Base-by-base conservation (phyloP, 2,113 vertebrate genomes). In the Tamias sibiricus region DNA sequence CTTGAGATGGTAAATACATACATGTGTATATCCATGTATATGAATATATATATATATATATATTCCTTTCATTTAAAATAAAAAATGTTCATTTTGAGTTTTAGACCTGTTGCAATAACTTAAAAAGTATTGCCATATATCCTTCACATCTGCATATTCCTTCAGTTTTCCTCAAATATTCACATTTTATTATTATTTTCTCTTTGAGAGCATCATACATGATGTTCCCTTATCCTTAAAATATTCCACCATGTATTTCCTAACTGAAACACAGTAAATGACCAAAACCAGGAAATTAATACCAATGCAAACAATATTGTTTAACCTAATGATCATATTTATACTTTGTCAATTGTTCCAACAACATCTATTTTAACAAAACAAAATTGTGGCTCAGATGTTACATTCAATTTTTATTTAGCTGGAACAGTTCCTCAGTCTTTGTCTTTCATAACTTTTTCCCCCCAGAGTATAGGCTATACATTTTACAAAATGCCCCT, bases 121-220 rank as follows among this genome's bases (percentile, higher is more conserved):
- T 59, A 77, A 13, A 87, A 82, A 82, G 52, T 69, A 66, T 32
- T 92, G 19, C 47, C 13, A 90, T 10, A 82, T 20, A 79, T 37
- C 8, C 16, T 96, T 83, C 42, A 92, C 35, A 68, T 57, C 11
- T 32, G 52, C 40, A 71, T 19, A 35, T 94, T 92, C 11, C 76
- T 82, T 64, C 24, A 30, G 24, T 66, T 74, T 49, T 82, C 37
- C 44, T 74, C 30, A 76, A 54, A 92, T 47, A 85, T 57, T 68
- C 62, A 72, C 64, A 89, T 92, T 86, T 95, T 81, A 64, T 86
- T 92, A 76, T 86, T 6, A 87, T 79, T 92, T 93, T 95, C 75
- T 90, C 37, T 90, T 47, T 77, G 90, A 94, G 28, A 71, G 11
- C 47, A 74, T 88, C 66, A 85, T 40, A 68, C 28, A 57, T 37